Conservation (phyloP, 1,140 invertebrate genomes). For the Aleiodes sp. region DNA sequence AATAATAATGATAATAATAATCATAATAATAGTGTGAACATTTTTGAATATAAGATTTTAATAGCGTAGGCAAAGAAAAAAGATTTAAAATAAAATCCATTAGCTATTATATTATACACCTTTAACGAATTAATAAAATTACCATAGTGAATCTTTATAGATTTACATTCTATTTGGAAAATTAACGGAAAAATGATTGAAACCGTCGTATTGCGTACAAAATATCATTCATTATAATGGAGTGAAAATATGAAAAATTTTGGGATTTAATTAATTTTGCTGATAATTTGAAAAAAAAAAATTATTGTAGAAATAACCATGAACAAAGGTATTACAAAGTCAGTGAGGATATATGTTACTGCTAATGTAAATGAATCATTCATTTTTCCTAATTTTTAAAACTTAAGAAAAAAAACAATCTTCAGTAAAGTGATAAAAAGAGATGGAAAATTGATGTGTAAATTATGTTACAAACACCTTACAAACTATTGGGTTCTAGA, state of each 20-base stretch:
- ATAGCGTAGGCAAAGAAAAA: constrained; percentile 6
- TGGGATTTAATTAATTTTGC: background rate
- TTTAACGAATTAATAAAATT: constrained; percentile 18
- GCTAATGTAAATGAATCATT: too few relatives aligned
- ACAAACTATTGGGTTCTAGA: too few relatives aligned
- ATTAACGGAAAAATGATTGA: background rate
- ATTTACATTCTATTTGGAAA: background rate
- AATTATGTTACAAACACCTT: too few relatives aligned
- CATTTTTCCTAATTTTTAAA: too few relatives aligned
- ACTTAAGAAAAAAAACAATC: too few relatives aligned
- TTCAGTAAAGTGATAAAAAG: too few relatives aligned
- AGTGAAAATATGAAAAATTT: background rate
- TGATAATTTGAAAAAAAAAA: background rate
- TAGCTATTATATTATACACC: background rate
- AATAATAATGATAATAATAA: constrained; percentile 21
- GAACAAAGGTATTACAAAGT: too few relatives aligned
- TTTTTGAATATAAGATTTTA: constrained; percentile 35
- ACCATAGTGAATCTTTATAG: background rate
- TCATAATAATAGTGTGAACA: constrained; percentile 36
- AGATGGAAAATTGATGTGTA: too few relatives aligned
- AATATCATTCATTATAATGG: constrained; percentile 4
- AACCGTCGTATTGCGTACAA: constrained; percentile 30
- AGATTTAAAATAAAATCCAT: too few relatives aligned
- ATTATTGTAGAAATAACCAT: too few relatives aligned
- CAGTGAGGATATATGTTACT: too few relatives aligned